Percentiles rank a stretch among this genome's conserved stretches.
phyloP scores from a whole-genome alignment of 2,797 vertebrate species.

The Tragelaphus oryx region DNA sequence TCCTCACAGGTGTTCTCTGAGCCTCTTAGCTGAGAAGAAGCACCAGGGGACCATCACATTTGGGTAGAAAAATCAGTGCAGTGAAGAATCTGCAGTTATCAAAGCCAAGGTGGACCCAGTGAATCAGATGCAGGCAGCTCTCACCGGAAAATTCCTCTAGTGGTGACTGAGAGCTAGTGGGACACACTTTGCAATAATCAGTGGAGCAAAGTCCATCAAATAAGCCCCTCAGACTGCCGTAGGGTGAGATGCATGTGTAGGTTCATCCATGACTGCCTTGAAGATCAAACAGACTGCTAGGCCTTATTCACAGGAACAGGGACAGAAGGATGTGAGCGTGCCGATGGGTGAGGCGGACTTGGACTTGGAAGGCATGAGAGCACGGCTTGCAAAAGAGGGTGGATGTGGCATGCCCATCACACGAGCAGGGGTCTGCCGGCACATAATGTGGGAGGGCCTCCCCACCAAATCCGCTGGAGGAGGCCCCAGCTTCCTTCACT shows the following conservation, averaged over 20 bases:
- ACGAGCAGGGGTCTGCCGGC: not conserved
- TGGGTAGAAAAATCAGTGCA: not conserved
- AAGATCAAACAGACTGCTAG: not conserved
- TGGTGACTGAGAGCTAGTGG: not conserved
- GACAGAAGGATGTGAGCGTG: fast-evolving
- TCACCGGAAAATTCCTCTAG: not conserved
- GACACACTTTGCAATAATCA: not conserved
- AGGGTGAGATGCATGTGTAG: not conserved
- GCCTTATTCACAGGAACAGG: not conserved
- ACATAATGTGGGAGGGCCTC: fast-evolving
- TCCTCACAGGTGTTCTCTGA: not conserved
- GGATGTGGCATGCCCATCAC: fast-evolving
- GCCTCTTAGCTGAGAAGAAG: not conserved
- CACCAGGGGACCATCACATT: not conserved
- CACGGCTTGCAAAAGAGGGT: not conserved
- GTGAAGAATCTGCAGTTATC: not conserved
- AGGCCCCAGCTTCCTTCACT: fast-evolving
- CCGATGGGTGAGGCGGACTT: fast-evolving
- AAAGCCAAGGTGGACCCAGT: not conserved
- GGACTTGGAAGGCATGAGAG: not conserved
- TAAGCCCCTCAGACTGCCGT: not conserved
- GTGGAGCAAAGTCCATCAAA: not conserved
- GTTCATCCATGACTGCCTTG: not conserved
- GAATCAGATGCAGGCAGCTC: not conserved
- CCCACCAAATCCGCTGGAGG: fast-evolving